Percentiles rank a stretch among this genome's conserved stretches.
These are phyloP conservation scores for Chloroclystis v-ata DNA, from an alignment of 2,888 invertebrate genomes.

Conservation along the genomic window DNA sequence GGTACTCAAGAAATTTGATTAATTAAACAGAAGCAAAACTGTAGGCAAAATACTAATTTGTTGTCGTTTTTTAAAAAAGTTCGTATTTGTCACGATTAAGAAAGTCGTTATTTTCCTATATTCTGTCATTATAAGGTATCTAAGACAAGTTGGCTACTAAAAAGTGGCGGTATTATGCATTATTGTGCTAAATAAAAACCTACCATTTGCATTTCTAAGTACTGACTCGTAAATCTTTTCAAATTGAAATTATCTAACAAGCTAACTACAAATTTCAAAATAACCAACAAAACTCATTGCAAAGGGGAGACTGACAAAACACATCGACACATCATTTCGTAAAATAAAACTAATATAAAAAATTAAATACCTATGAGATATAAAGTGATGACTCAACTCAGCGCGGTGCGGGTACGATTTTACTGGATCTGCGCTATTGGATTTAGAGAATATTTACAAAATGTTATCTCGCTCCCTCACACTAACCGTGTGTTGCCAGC, in stretches of 20 bases:
- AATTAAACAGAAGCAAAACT: no score
- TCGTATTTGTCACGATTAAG: no score
- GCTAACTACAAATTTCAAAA: conserved; percentile 40
- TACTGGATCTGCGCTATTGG: conserved; percentile 72
- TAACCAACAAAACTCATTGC: conserved; percentile 42
- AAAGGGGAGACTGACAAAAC: conserved; percentile 56
- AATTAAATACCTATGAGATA: conserved; percentile 77
- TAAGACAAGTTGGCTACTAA: no score
- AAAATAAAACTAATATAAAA: conserved; percentile 64
- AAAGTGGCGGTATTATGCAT: conserved; percentile 34
- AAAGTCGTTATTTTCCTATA: no score
- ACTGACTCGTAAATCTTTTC: no score
- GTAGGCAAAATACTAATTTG: no score
- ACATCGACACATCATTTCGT: conserved; percentile 65
- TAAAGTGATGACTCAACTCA: conserved; percentile 71
- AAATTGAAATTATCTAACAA: conserved; percentile 17
- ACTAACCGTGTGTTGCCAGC: conserved; percentile 48
- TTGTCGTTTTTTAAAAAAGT: no score
- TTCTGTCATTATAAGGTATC: no score
- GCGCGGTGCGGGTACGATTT: conserved; percentile 46
- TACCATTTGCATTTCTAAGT: no score
- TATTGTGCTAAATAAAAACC: conserved; percentile 58
- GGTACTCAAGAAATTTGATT: no score
- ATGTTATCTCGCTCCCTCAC: conserved; percentile 68
- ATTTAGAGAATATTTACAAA: conserved; percentile 72